Conservation (phyloP, 2,888 invertebrate genomes). For the Peribatodes rhomboidaria region DNA sequence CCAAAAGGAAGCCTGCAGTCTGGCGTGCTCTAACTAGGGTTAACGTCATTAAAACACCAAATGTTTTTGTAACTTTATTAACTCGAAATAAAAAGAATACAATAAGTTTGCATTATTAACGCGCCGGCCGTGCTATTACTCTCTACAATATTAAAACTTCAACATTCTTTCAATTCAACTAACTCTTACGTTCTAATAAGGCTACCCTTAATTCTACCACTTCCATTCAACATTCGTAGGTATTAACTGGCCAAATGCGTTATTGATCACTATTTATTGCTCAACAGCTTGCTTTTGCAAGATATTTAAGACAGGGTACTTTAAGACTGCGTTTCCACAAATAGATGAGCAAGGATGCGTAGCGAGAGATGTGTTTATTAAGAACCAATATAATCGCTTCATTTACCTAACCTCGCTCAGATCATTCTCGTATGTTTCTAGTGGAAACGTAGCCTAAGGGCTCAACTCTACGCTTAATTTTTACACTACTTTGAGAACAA, state of each 20-base stretch:
- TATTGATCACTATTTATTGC: constrained; percentile 71
- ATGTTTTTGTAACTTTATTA: constrained; percentile 79
- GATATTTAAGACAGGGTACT: constrained; percentile 17
- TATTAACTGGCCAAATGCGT: constrained; percentile 65
- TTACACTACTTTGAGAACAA: too few relatives aligned
- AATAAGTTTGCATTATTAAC: constrained; percentile 76
- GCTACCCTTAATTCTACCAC: constrained; percentile 83
- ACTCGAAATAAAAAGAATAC: constrained; percentile 79
- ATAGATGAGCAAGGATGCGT: too few relatives aligned
- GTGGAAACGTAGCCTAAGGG: too few relatives aligned
- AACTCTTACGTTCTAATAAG: constrained; percentile 82
- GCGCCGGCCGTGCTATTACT: constrained; percentile 79
- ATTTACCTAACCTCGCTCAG: too few relatives aligned
- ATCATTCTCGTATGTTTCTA: too few relatives aligned
- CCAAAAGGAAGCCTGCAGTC: too few relatives aligned
- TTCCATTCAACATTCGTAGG: constrained; percentile 65
- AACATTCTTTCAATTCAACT: constrained; percentile 72
- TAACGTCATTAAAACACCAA: constrained; percentile 36
- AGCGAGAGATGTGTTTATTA: too few relatives aligned
- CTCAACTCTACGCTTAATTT: too few relatives aligned
- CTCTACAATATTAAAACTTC: constrained; percentile 76
- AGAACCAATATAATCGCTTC: too few relatives aligned
- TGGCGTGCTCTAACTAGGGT: too few relatives aligned
- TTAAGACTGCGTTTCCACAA: neutral
- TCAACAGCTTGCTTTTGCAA: constrained; percentile 47